Base-by-base conservation (phyloP, 2,797 vertebrate genomes). In the Anas georgica region DNA sequence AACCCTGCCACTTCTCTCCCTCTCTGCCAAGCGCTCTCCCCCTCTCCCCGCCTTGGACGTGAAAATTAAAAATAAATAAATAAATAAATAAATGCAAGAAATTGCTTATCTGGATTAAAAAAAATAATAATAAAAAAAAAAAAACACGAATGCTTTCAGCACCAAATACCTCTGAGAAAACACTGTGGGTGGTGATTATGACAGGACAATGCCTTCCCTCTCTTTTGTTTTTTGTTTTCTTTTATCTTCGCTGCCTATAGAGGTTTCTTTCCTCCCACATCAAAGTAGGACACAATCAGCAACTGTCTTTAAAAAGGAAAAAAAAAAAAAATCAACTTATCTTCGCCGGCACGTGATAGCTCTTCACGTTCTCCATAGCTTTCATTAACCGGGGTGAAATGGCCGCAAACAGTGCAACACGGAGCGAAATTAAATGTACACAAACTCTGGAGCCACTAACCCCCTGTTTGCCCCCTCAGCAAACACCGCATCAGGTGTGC, bases 351-450 rank as follows among this genome's bases (percentile, higher is more conserved):
- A 94, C 85, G 55, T 46, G 92, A 72, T 96, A 95, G 55, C 96
- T 96, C 89, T 93, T 93, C 94, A 94, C 63, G 48, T 91, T 95
- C 73, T 91, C 91, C 91, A 92, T 28, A 93, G 93, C 88, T 97
- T 97, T 97, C 95, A 97, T 97, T 97, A 97, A 96, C 50, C 5
- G 28, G 66, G 78, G 83, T 91, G 94, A 97, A 97, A 97, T 95
- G 93, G 93, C 95, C 70, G 22, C 95, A 94, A 97, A 98, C 97
- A 97, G 96, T 90, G 96, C 80, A 66, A 97, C 96, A 94, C 85
- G 69, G 94, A 95, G 95, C 35, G 96, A 97, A 97, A 98, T 97
- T 97, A 96, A 94, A 96, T 69, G 55, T 96, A 97, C 96, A 97
- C 94, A 97, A 85, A 97, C 45, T 86, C 72, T 58, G 43, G 66